These are phyloP conservation scores for Orthosia cruda DNA, from an alignment of 2,888 invertebrate species.

Conservation along the genomic window DNA sequence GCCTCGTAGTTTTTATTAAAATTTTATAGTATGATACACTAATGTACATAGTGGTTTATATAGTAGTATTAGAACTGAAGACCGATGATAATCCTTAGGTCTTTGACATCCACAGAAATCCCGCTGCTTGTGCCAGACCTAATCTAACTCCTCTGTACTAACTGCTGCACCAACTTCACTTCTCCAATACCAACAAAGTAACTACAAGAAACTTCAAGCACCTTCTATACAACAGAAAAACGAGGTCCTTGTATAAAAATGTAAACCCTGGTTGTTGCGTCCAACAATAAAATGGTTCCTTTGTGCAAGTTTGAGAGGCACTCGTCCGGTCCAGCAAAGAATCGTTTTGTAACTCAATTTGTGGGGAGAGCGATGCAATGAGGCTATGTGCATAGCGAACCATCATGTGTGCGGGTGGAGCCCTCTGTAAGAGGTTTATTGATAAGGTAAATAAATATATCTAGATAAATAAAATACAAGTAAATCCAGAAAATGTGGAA, in stretches of 20 bases:
- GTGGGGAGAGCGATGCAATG: slow-evolving; percentile 81
- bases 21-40: not conserved
- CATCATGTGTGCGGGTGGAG: slow-evolving; percentile 24
- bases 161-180: not conserved
- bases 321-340: slow-evolving; percentile 80
- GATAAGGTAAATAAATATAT: slow-evolving; percentile 21
- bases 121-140: too few species aligned
- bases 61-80: not conserved
- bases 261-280: slow-evolving; percentile 63
- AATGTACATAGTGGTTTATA: too few species aligned
- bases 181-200: not conserved
- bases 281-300: slow-evolving; percentile 69
- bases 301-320: slow-evolving; percentile 86
- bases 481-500: too few species aligned
- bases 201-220: slow-evolving; percentile 16
- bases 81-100: not conserved
- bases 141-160: not conserved
- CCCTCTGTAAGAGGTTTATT: slow-evolving; percentile 28
- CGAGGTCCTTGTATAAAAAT: slow-evolving; percentile 40
- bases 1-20: not conserved
- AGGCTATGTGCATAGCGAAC: slow-evolving; percentile 53
- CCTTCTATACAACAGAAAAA: slow-evolving; percentile 25
- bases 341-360: slow-evolving; percentile 91
- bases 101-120: not conserved
- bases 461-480: not conserved